A percentile compares a stretch with the other conserved stretches of the same genome.
phyloP scores from a whole-genome alignment of 2,888 invertebrate genomes.

The Trachelus stipa region DNA sequence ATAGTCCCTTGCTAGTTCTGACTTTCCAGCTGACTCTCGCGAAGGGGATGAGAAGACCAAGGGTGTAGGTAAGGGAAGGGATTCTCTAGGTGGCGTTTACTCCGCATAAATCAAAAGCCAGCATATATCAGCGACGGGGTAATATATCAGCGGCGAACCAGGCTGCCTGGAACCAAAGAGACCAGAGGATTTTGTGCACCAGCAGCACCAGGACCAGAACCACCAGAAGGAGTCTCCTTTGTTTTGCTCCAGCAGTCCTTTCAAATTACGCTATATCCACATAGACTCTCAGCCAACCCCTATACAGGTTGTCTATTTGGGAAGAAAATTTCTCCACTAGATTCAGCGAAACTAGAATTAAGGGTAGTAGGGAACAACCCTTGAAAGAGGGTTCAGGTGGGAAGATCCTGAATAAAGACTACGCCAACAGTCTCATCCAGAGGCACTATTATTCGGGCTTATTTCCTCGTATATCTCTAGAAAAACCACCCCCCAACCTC shows the following conservation, averaged over 20 bases:
- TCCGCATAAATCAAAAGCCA: slow-evolving; percentile 23
- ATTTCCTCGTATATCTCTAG: slow-evolving; percentile 1
- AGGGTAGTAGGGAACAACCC: background rate
- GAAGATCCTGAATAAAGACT: background rate
- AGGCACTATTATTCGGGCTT: slow-evolving; percentile 3
- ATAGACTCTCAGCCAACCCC: background rate
- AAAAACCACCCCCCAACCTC: slow-evolving; percentile 8
- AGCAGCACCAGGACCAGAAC: background rate
- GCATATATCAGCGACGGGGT: slow-evolving; percentile 21
- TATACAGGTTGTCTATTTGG: background rate
- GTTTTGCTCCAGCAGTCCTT: background rate
- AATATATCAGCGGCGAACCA: slow-evolving; percentile 24
- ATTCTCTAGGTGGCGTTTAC: slow-evolving; percentile 18
- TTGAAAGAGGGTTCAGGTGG: background rate
- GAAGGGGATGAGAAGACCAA: background rate
- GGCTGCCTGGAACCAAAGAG: background rate
- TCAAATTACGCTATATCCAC: background rate
- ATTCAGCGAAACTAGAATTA: background rate
- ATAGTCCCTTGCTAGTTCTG: slow-evolving; percentile 18
- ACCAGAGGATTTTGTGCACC: background rate
- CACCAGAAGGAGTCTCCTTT: background rate
- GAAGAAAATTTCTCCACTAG: background rate
- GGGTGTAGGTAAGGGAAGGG: background rate
- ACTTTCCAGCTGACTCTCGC: background rate
- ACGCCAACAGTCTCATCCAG: background rate